These are phyloP conservation scores for Anagrus nilaparvatae DNA, from an alignment of 1,140 invertebrate genomes.

Conservation along the genomic window DNA sequence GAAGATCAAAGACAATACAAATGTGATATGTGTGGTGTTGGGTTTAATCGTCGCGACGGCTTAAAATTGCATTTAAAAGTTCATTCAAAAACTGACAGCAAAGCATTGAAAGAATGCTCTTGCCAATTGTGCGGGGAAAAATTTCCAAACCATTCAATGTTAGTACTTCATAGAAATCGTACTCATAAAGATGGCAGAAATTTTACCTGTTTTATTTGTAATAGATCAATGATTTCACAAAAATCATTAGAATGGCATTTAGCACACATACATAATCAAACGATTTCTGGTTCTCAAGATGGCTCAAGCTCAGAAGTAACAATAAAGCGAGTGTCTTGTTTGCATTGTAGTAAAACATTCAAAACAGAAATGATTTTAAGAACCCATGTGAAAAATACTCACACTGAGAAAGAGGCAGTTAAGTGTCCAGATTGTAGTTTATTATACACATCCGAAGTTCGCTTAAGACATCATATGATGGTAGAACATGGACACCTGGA, in stretches of 20 bases:
- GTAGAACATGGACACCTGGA: constrained; percentile 34
- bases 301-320: constrained; percentile 19
- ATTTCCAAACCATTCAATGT: constrained; percentile 39
- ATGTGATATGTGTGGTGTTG: constrained; percentile 38
- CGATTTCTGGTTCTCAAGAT: constrained; percentile 24
- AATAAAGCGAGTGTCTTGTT: constrained; percentile 33
- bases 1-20: constrained; percentile 39
- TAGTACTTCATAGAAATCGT: constrained; percentile 39
- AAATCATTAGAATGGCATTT: constrained; percentile 39
- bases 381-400: constrained; percentile 39
- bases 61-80: constrained; percentile 41
- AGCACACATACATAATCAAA: constrained; percentile 37
- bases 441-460: constrained; percentile 35
- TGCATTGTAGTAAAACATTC: constrained; percentile 38
- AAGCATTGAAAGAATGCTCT: constrained; percentile 37
- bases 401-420: constrained; percentile 38
- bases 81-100: constrained; percentile 35
- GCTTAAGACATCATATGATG: constrained; percentile 40
- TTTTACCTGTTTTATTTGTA: constrained; percentile 39
- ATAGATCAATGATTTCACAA: constrained; percentile 38
- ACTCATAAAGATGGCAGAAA: constrained; percentile 37
- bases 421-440: constrained; percentile 37
- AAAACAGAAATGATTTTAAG: constrained; percentile 40
- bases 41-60: constrained; percentile 42
- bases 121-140: constrained; percentile 40